A percentile compares a stretch with the other conserved stretches of the same genome.
phyloP scores from a whole-genome alignment of 35 echinoderm and acorn worm species.

The Heliocidaris erythrogramma region DNA sequence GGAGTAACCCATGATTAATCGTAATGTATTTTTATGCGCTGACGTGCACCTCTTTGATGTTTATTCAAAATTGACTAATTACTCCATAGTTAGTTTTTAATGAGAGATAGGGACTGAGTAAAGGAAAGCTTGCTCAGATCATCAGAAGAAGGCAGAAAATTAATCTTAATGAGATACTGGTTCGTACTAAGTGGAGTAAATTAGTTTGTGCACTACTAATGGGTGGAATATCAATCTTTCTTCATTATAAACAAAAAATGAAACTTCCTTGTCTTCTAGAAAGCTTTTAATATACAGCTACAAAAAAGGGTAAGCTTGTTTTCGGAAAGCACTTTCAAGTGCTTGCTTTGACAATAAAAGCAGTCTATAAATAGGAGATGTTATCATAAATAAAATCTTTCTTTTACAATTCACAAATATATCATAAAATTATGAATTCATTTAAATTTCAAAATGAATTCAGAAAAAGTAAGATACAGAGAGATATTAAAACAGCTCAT shows the following conservation, averaged over 20 bases:
- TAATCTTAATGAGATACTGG: neutral
- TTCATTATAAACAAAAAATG: neutral
- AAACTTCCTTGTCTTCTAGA: neutral
- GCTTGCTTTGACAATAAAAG: neutral
- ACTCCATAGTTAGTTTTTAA: conserved; percentile 36
- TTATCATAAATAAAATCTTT: neutral
- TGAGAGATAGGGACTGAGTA: neutral
- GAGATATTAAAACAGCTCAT: too few relatives aligned
- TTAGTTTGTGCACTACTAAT: conserved; percentile 4
- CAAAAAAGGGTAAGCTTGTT: neutral
- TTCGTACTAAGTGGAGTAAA: neutral
- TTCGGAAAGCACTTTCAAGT: neutral
- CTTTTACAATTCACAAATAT: neutral
- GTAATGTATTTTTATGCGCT: conserved; percentile 21
- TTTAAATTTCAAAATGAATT: neutral
- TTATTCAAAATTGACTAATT: conserved; percentile 42
- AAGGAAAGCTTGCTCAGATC: neutral
- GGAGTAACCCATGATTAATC: conserved; percentile 38
- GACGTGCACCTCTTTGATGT: conserved; percentile 16
- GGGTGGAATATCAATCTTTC: conserved; percentile 7
- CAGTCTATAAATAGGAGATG: neutral
- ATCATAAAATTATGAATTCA: neutral
- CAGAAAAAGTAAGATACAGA: neutral
- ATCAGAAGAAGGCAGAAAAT: neutral
- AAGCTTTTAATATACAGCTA: neutral